phyloP scores from a whole-genome alignment of 1,140 invertebrate genomes.

The Drosophila melanica region DNA sequence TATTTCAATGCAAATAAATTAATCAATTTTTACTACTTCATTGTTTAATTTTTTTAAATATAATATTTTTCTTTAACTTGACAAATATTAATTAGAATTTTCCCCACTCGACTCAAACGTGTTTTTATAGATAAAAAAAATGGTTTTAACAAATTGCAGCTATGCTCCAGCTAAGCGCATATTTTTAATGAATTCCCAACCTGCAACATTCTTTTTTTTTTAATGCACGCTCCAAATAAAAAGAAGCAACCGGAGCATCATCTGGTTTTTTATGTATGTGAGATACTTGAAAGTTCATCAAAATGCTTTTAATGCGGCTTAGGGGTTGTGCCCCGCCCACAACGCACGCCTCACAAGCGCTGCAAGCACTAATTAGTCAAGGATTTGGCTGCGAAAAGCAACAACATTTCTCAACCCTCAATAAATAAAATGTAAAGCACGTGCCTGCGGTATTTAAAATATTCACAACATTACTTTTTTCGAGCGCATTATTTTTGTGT shows the following conservation, averaged over 20 bases:
- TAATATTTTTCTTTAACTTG: neutral
- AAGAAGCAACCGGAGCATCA: constrained; percentile 21
- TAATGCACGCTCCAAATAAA: neutral
- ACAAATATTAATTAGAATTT: neutral
- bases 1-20: no score
- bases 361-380: constrained; percentile 67
- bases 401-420: constrained; percentile 8
- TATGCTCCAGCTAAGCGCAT: constrained; percentile 54
- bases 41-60: neutral
- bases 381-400: constrained; percentile 47
- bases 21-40: no score
- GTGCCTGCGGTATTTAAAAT: constrained; percentile 55
- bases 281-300: constrained; percentile 35
- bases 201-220: constrained; percentile 27
- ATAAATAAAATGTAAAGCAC: constrained; percentile 42
- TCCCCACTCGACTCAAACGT: no score
- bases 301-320: constrained; percentile 33
- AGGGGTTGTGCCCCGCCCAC: constrained; percentile 19
- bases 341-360: neutral
- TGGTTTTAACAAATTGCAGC: constrained; percentile 25
- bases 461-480: constrained; percentile 40
- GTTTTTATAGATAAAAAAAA: constrained; percentile 11
- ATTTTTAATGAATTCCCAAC: constrained; percentile 67
- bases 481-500: neutral
- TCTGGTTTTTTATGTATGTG: constrained; percentile 33